phyloP scores from a whole-genome alignment of 2,797 vertebrate species.

The Spinus pinus region DNA sequence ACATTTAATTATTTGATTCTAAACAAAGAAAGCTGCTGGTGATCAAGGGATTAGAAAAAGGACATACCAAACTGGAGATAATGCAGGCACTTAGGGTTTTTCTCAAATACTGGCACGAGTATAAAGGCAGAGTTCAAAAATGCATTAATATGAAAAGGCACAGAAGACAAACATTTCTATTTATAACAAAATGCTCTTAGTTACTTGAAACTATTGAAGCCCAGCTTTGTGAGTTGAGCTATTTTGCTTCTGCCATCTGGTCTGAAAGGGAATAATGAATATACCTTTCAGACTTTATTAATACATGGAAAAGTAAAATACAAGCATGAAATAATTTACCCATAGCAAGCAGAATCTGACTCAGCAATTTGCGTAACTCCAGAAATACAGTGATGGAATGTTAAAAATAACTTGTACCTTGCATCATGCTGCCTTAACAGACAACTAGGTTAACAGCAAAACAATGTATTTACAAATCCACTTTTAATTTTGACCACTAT shows the following conservation, averaged over 20 bases:
- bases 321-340: neutral
- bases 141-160: neutral
- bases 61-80: neutral
- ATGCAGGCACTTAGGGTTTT: neutral
- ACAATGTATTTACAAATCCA: neutral
- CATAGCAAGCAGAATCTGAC: constrained; percentile 17
- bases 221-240: neutral
- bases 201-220: neutral
- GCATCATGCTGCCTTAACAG: neutral
- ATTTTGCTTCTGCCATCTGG: constrained; percentile 9
- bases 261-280: constrained; percentile 25
- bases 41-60: neutral
- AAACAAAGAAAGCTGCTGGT: neutral
- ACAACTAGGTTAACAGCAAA: neutral
- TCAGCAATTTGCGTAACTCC: constrained; percentile 3
- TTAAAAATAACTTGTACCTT: neutral
- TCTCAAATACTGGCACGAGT: neutral
- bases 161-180: neutral
- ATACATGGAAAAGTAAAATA: neutral
- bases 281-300: neutral
- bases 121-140: neutral
- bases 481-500: neutral
- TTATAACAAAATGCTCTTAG: constrained; percentile 1
- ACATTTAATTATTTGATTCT: neutral
- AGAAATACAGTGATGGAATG: neutral